Conservation (phyloP, 2,888 invertebrate species). For the Allacma fusca region DNA sequence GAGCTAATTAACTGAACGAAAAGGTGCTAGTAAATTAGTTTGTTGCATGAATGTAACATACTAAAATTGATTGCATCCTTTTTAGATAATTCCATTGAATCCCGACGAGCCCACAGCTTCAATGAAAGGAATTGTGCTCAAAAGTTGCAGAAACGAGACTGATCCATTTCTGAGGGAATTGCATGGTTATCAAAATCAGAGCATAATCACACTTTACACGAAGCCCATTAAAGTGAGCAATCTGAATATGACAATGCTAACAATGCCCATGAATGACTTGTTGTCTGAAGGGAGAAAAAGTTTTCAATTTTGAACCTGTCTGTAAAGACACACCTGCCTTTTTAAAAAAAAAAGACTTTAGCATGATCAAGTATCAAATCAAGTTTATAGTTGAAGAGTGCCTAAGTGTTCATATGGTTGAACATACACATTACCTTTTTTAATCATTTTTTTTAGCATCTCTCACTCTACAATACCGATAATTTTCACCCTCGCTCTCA, state of each 20-base stretch:
- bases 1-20: too few species aligned
- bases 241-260: background rate
- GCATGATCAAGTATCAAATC: background rate
- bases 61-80: too few species aligned
- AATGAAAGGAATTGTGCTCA: background rate
- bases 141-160: background rate
- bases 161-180: slow-evolving; percentile 19
- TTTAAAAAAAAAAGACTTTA: background rate
- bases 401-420: too few species aligned
- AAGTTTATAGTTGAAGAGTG: background rate
- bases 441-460: background rate
- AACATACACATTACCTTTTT: too few species aligned
- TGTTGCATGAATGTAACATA: too few species aligned
- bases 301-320: too few species aligned
- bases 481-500: slow-evolving; percentile 16
- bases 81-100: too few species aligned
- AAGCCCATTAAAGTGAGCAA: slow-evolving; percentile 13
- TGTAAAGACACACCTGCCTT: too few species aligned
- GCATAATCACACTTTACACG: slow-evolving; percentile 3
- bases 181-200: slow-evolving; percentile 30
- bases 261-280: slow-evolving; percentile 5
- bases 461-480: background rate
- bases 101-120: too few species aligned
- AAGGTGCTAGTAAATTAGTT: too few species aligned
- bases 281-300: background rate